Evolutionary conservation across 1,140 invertebrate species (phyloP).

Genomic region (Pogonus chalceus): DNA sequence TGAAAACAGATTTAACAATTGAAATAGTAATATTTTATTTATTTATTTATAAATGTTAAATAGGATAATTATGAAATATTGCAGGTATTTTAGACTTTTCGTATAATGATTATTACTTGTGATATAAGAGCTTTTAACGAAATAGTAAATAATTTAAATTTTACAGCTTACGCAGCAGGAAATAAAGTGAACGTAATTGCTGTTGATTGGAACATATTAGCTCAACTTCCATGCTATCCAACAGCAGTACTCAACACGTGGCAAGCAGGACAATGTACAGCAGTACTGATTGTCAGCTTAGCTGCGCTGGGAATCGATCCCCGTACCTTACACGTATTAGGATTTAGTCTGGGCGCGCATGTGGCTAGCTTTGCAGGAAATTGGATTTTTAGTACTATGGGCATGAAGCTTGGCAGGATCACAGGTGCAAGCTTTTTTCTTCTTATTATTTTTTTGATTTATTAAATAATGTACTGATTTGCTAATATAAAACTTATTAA

Average conservation of each 20-base stretch:
- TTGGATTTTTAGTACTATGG: conserved; percentile 22
- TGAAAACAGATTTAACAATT: no score
- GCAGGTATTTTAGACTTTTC: no score
- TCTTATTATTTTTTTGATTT: neutral
- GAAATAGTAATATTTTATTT: no score
- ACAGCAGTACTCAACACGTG: conserved; percentile 40
- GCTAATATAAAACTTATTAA: no score
- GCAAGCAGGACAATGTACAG: conserved; percentile 38
- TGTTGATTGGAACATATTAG: conserved; percentile 42
- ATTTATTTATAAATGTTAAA: no score
- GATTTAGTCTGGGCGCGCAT: conserved; percentile 55
- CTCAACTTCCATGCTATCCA: conserved; percentile 38
- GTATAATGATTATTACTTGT: no score
- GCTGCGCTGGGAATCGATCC: conserved; percentile 26
- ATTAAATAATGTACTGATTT: no score
- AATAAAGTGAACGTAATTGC: conserved; percentile 36
- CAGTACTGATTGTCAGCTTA: conserved; percentile 33
- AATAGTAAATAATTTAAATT: no score
- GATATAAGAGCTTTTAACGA: no score
- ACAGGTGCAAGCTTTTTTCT: conserved; percentile 36
- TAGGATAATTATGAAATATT: no score
- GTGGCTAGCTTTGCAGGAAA: conserved; percentile 49
- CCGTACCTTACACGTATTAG: conserved; percentile 45
- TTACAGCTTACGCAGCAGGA: conserved; percentile 27
- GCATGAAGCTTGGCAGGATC: conserved; percentile 40